A percentile compares a stretch with the other conserved stretches of the same genome.
phyloP scores from a whole-genome alignment of 2,797 vertebrate species.

The Peromyscus eremicus region DNA sequence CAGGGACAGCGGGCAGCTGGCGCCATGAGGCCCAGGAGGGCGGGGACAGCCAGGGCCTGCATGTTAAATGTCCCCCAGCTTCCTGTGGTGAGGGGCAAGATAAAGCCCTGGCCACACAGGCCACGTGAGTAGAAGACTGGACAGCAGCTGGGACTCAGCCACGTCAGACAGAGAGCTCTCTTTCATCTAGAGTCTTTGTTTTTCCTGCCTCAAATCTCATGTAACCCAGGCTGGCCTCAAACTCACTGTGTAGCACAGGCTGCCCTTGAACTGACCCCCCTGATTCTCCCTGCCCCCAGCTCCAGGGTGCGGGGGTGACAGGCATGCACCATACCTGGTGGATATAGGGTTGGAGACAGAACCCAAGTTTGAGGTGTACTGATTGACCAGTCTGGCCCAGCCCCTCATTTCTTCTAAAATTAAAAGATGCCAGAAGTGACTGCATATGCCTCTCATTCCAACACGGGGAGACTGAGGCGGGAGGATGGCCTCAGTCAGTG shows the following conservation, averaged over 20 bases:
- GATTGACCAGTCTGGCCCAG: too few relatives aligned
- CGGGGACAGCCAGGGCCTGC: conserved; percentile 45
- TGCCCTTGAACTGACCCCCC: neutral
- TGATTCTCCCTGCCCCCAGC: neutral
- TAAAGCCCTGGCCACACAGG: neutral
- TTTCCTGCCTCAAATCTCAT: neutral
- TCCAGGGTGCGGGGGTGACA: neutral
- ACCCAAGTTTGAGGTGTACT: neutral
- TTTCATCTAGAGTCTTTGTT: neutral
- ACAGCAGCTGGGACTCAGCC: neutral
- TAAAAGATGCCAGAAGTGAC: neutral
- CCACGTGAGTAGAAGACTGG: neutral
- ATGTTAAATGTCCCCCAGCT: conserved; percentile 57
- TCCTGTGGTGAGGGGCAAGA: neutral
- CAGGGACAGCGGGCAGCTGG: conserved; percentile 55
- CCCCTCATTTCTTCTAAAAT: neutral
- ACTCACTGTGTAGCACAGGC: neutral
- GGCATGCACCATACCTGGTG: neutral
- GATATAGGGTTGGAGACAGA: neutral
- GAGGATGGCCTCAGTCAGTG: neutral
- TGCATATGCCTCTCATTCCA: neutral
- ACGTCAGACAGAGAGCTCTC: neutral
- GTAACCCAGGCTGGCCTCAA: neutral
- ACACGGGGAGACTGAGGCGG: neutral
- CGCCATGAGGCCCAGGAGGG: conserved; percentile 4